Evolutionary conservation across 2,888 invertebrate genomes (phyloP), one percentile per base, ranked within the genome.

Genomic region (Yponomeuta sedellus): DNA sequence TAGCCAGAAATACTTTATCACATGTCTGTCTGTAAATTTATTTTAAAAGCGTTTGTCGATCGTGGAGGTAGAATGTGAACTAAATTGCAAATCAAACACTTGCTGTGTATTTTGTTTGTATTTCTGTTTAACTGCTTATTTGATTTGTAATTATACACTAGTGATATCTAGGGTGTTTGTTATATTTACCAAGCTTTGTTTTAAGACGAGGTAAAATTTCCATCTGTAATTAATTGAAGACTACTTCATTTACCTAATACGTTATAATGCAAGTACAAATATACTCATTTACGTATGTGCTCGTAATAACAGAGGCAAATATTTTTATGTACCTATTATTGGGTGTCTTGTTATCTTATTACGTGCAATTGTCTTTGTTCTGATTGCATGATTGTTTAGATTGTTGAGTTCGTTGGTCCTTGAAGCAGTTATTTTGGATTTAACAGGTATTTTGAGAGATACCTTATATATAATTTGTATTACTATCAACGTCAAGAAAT

Each of bases 131-230:
- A 58, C 8, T 19, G n/a, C 22, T 58, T 19, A 58, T 22, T 19
- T 56, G 34, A 34, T 34, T 52, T 52, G 44, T 52, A 20, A 8
- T 58, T 56, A 56, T 16, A 11, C 16, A 20, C 0, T 3, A 58
- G 1, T 58, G 44, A 58, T 58, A 58, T 56, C 64, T 4, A 28
- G 12, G 12, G 44, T 52, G 16, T 52, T 10, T 19, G 20, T 69
- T 67, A 57, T 40, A 40, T 62, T 62, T 66, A 39, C 39, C 58
- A 58, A 62, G 58, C 62, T 66, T 57, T 57, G 63, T 63, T 64
- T 59, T 64, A 44, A 28, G 12, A 52, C 25, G n/a, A 52, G 44
- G 44, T 52, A 16, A 52, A 52, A 16, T 52, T 52, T 52, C 44
- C 44, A 16, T 52, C 44, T 52, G 1, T 52, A 12, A 16, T 52